Percentiles rank a stretch among this genome's conserved stretches.
Evolutionary conservation across 2,797 vertebrate species (phyloP).

Genomic region (Enteromius treurensis): DNA sequence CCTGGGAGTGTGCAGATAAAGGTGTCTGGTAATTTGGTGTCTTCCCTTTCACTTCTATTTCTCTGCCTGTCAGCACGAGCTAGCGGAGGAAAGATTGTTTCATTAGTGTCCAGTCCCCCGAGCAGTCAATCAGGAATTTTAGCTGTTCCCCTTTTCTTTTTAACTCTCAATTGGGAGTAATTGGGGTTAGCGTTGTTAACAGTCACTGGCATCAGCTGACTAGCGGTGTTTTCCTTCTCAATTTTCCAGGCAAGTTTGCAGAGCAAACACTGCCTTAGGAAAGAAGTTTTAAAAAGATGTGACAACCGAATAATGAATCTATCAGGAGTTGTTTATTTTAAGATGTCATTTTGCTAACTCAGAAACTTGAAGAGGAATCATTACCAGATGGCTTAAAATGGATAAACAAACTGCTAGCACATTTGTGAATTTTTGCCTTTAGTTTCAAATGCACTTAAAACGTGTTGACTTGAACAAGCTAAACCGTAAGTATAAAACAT

Average conservation of each 20-base stretch:
- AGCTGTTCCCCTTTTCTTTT: constrained; percentile 30
- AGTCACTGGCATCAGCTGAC: not conserved
- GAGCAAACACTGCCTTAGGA: constrained; percentile 21
- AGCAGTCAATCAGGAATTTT: constrained; percentile 47
- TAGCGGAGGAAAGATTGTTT: constrained; percentile 50
- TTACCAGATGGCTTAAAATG: constrained; percentile 1
- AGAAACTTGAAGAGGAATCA: not conserved
- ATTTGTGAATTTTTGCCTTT: not conserved
- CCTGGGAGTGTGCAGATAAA: constrained; percentile 51
- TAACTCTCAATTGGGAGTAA: constrained; percentile 42
- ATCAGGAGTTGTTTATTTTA: constrained; percentile 36
- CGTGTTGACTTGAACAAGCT: not conserved
- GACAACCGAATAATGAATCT: constrained; percentile 34
- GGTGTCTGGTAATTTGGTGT: constrained; percentile 35
- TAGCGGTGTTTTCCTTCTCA: not conserved
- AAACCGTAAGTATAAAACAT: not conserved
- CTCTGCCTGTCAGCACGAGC: constrained; percentile 38
- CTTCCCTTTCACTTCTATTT: constrained; percentile 45
- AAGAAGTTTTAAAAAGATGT: not conserved
- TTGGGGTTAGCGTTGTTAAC: constrained; percentile 31
- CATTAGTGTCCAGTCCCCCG: constrained; percentile 50
- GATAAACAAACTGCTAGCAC: constrained; percentile 2
- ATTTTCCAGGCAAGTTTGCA: not conserved
- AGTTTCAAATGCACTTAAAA: not conserved
- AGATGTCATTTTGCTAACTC: constrained; percentile 2